Conservation (phyloP, 1,140 invertebrate genomes). For the roundworm (Caenorhabditis elegans) region WBcel235 BX284606.5:11630501-11631000, state of each 20-base stretch:
- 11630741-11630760: not conserved
- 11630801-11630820: not conserved
- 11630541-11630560: not conserved
- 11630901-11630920: constrained; percentile 26
- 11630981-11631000: not conserved
- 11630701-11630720: constrained; percentile 26
- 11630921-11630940: not conserved
- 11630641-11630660: constrained; percentile 8
- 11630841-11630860: not conserved
- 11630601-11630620: not conserved
- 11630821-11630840: constrained; percentile 26
- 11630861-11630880: not conserved
- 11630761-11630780: not conserved
- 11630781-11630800: not conserved
- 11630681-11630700: constrained; percentile 21
- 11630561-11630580: constrained; percentile 7
- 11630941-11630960: constrained; percentile 19
- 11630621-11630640: not conserved
- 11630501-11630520: constrained; percentile 23
- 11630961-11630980: not conserved
- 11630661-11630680: constrained; percentile 22
- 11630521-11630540: constrained; percentile 19
- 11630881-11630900: constrained; percentile 13
- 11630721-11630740: constrained; percentile 21
- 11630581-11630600: not conserved